Percentiles rank a stretch among this genome's conserved stretches.
Evolutionary conservation across 2,113 vertebrate genomes (phyloP).

Genomic region (Aspidoscelis tigris): DNA sequence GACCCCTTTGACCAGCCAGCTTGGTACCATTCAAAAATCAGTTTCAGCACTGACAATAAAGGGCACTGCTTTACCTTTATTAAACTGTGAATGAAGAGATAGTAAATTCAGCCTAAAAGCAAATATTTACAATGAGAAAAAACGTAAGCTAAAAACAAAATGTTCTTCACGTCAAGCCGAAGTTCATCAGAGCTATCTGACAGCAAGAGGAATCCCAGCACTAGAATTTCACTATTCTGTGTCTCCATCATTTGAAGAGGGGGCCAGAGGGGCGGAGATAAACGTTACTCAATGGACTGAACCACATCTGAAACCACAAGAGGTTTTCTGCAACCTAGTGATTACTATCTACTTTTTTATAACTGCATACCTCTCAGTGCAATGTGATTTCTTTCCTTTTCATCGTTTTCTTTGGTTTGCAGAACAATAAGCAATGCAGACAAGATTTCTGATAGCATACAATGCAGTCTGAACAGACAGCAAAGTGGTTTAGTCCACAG

Average conservation of each 20-base stretch:
- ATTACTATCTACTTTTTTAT: slow-evolving; percentile 13
- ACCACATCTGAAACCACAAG: slow-evolving; percentile 70
- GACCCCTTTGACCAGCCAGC: slow-evolving; percentile 39
- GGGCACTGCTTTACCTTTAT: slow-evolving; percentile 38
- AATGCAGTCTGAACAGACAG: slow-evolving; percentile 55
- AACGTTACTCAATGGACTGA: slow-evolving; percentile 76
- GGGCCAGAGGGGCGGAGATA: slow-evolving; percentile 72
- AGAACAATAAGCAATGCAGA: background rate
- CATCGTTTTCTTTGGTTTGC: background rate
- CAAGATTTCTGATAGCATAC: slow-evolving; percentile 46
- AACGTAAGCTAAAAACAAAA: background rate
- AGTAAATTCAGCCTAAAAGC: slow-evolving; percentile 35
- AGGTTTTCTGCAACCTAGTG: slow-evolving; percentile 40
- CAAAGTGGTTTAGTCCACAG: slow-evolving; percentile 78
- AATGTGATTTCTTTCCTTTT: slow-evolving; percentile 36
- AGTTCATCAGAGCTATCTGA: slow-evolving; percentile 77
- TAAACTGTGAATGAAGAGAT: slow-evolving; percentile 48
- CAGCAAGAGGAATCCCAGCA: slow-evolving; percentile 67
- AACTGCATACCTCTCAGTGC: background rate
- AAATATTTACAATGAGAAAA: slow-evolving; percentile 31
- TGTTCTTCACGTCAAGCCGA: slow-evolving; percentile 57
- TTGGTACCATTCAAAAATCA: slow-evolving; percentile 37
- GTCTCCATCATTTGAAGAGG: slow-evolving; percentile 76
- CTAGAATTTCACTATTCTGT: slow-evolving; percentile 68
- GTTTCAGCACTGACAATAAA: slow-evolving; percentile 41